A percentile compares a stretch with the other conserved stretches of the same genome.
Evolutionary conservation across 53 echinoderm and acorn worm species (phyloP).

Genomic region (Henricia sp.): DNA sequence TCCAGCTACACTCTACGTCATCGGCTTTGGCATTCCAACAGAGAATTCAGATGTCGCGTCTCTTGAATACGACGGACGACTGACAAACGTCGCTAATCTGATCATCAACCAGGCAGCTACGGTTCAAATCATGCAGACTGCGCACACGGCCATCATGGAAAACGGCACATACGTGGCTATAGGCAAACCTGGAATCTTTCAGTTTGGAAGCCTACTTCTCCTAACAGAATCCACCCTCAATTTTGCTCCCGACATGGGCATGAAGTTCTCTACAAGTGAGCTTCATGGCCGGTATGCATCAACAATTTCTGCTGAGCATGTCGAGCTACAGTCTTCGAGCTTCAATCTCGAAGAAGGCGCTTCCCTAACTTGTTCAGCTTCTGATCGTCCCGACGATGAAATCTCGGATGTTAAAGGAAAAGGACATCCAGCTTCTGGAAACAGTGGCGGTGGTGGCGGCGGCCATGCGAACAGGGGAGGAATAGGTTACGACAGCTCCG

Average conservation of each 20-base stretch:
- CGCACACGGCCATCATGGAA: slow-evolving; percentile 82
- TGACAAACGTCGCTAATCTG: slow-evolving; percentile 84
- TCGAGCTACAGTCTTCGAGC: slow-evolving; percentile 65
- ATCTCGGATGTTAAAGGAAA: slow-evolving; percentile 57
- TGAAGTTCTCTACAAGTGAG: slow-evolving; percentile 76
- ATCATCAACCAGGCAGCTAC: slow-evolving; percentile 74
- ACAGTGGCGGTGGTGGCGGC: slow-evolving; percentile 77
- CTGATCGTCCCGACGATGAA: slow-evolving; percentile 76
- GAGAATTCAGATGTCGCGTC: slow-evolving; percentile 62
- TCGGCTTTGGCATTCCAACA: slow-evolving; percentile 77
- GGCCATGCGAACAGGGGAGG: slow-evolving; percentile 90
- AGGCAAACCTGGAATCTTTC: slow-evolving; percentile 72
- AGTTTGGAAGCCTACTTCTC: slow-evolving; percentile 80
- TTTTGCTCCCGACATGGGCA: slow-evolving; percentile 78
- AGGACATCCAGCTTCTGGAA: slow-evolving; percentile 56
- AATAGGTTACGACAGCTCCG: slow-evolving; percentile 60
- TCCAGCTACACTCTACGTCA: slow-evolving; percentile 83
- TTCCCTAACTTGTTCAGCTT: slow-evolving; percentile 72
- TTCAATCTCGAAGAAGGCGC: slow-evolving; percentile 83
- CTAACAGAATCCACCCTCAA: slow-evolving; percentile 78
- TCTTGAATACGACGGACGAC: slow-evolving; percentile 72
- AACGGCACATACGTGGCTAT: slow-evolving; percentile 69
- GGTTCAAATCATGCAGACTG: slow-evolving; percentile 67
- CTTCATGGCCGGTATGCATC: slow-evolving; percentile 80
- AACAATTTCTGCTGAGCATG: slow-evolving; percentile 81